phyloP scores from a whole-genome alignment of 2,888 invertebrate species.

The Drosophila hamatofila region DNA sequence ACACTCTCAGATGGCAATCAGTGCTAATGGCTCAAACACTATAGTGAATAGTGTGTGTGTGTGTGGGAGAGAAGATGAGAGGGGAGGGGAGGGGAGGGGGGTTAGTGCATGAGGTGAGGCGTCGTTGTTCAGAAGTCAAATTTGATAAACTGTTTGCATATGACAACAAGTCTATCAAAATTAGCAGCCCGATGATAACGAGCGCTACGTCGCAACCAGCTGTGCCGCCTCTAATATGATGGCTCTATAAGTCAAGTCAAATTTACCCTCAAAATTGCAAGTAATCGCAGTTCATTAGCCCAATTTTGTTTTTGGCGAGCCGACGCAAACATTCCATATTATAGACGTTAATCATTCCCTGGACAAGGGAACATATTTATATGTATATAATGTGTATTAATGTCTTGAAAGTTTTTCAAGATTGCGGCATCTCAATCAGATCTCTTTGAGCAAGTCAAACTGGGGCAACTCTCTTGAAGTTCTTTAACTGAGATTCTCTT shows the following conservation, averaged over 20 bases:
- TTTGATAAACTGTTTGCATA: slow-evolving; percentile 25
- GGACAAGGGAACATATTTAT: background rate
- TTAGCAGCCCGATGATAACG: slow-evolving; percentile 48
- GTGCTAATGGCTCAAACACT: slow-evolving; percentile 51
- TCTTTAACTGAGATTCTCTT: background rate
- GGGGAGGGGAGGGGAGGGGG: background rate
- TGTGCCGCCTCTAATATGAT: slow-evolving; percentile 22
- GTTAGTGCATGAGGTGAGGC: background rate
- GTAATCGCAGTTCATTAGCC: slow-evolving; percentile 64
- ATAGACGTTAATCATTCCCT: background rate
- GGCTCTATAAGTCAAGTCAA: slow-evolving; percentile 42
- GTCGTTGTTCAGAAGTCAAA: slow-evolving; percentile 6
- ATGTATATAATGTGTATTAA: background rate
- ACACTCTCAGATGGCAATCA: slow-evolving; percentile 23
- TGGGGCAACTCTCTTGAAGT: background rate
- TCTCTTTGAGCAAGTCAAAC: background rate
- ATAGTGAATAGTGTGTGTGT: background rate
- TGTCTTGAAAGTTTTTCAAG: background rate
- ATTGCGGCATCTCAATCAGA: background rate
- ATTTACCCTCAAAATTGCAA: slow-evolving; percentile 31
- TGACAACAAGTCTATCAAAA: slow-evolving; percentile 41
- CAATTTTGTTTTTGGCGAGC: slow-evolving; percentile 7
- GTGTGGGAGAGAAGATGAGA: too few relatives aligned
- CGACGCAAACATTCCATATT: slow-evolving; percentile 2
- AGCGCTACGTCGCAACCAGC: slow-evolving; percentile 19